Evolutionary conservation across 2,113 vertebrate genomes (phyloP), one percentile per base, ranked within the genome.

Genomic region (Pipra filicauda): DNA sequence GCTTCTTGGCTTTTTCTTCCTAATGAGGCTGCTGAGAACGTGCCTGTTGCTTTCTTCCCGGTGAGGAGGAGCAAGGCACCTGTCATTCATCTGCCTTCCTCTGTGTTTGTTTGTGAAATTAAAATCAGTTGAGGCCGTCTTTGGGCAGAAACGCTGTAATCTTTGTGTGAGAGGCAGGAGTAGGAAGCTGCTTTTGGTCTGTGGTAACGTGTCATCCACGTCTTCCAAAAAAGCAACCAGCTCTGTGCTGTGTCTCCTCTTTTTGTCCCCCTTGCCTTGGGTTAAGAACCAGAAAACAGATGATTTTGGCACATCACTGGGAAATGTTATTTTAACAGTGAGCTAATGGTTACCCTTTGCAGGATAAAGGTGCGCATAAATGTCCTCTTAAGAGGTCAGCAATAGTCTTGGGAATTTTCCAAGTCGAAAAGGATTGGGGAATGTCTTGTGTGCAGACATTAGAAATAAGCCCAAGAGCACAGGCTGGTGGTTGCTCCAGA

Each of bases 281-380:
- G 15, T 75, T 85, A 70, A 62, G 78, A 94, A 35, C 8, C 64
- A 86, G 82, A 77, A 88, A 83, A 49, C 22, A 54, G 55, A 54
- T 58, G 44, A 52, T 79, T 93, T 78, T 78, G 85, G 66, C 39
- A 46, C 28, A 21, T 73, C 5, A 1, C 54, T 62, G 46, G 2
- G 3, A 17, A 4, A 1, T 65, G 66, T 66, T 90, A 16, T 73
- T 91, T 69, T 70, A 94, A 51, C 73, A n/a, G 49, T 30, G 49
- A 96, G 85, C 80, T 94, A 78, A 76, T 79, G 69, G 67, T 91
- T 93, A 65, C 54, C 24, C 6, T n/a, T 62, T 62, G 58, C 41
- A 49, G 88, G 67, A 66, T 79, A 21, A 89, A 86, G n/a, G 55
- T 86, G 72, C 7, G 2, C 4, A 2, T 59, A 70, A 91, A 66